These are phyloP conservation scores for Carduelis carduelis DNA, from an alignment of 2,797 vertebrate genomes.

Conservation along the genomic window DNA sequence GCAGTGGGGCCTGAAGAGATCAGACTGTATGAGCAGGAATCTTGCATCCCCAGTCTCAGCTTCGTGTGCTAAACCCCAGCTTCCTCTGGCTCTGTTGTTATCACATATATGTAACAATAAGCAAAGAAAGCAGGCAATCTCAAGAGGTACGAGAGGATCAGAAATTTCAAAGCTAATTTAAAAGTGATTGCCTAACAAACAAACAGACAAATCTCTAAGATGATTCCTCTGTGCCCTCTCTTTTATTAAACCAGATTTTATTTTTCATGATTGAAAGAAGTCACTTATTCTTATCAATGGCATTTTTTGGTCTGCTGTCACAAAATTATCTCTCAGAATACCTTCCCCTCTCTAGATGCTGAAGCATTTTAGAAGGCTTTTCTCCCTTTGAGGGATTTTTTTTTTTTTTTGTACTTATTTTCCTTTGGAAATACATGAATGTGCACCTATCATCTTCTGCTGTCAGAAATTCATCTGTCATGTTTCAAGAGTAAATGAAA, in stretches of 20 bases:
- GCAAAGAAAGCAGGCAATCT: neutral
- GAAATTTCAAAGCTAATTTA: neutral
- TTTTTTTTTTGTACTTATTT: neutral
- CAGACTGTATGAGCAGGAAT: neutral
- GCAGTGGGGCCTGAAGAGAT: neutral
- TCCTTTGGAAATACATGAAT: neutral
- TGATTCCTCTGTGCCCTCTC: neutral
- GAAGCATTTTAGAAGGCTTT: neutral
- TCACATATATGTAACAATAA: neutral
- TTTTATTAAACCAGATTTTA: neutral
- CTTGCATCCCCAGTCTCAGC: neutral
- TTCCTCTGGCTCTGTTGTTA: neutral
- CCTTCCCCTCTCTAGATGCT: neutral
- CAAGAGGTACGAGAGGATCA: neutral
- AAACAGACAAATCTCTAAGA: neutral
- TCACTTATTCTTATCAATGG: neutral
- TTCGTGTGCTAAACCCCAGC: neutral
- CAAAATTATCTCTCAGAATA: neutral
- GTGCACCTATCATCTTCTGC: rapidly evolving
- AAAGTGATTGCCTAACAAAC: neutral
- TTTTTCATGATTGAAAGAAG: neutral
- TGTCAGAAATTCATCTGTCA: neutral
- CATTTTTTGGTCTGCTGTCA: neutral
- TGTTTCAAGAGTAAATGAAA: neutral
- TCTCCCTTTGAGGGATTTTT: neutral